Evolutionary conservation across 1,140 invertebrate species (phyloP), one percentile per base, ranked within the genome.

Genomic region (Pteromalus puparum): DNA sequence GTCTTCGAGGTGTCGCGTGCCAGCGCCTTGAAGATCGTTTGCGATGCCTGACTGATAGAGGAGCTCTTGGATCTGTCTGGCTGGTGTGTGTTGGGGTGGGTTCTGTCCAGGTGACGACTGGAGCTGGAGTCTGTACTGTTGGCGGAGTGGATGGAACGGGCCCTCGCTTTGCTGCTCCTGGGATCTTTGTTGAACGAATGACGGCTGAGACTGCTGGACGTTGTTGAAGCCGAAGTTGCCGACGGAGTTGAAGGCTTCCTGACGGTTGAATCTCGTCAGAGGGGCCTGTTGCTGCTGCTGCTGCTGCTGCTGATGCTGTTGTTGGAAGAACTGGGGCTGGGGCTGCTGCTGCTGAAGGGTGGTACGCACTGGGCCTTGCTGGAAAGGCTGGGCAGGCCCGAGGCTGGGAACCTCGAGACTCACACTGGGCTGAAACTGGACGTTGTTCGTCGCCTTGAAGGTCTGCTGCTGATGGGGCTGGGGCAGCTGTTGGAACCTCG

Each of bases 41-140:
- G 93, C 93, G 82, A 96, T 93, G 18, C 95, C 95, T 42, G 95
- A 95, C 89, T 95, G 94, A 75, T 92, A 94, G 4, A 96, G 90
- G 26, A 96, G 90, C 86, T 94, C 94, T 87, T 95, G 95, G 24
- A 96, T 93, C 88, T 96, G 95, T 65, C 92, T 92, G 48, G 96
- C 95, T 0, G 94, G 91, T 10, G 93, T 92, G 9, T 72, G 48
- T 6, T 85, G 86, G 48, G 79, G 81, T 15, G 53, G 53, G 1
- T 21, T 80, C 85, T n/a, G 87, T 24, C 76, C 84, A 86, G 26
- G 79, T 28, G 70, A 61, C 61, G 70, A 76, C 48, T 68, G 70
- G 10, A 75, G 78, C 26, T 81, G 83, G 10, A n/a, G 42, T 46
- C 68, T 75, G 5, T 34, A 65, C n/a, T 46, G 65, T 81, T 84